Evolutionary conservation across 2,888 invertebrate genomes (phyloP).

Genomic region (Gortyna flavago): DNA sequence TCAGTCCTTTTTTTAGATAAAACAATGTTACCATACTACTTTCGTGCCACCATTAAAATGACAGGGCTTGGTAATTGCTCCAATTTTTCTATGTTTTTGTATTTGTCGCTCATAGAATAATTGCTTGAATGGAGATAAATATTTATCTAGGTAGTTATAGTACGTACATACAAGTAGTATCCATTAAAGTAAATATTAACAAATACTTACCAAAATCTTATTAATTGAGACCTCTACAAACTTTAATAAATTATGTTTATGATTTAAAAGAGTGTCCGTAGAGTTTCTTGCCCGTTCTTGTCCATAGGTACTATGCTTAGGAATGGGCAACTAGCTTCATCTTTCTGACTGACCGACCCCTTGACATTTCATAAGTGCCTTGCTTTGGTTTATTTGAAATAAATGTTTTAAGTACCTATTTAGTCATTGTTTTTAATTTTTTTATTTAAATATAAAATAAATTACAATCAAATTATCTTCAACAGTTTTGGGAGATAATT

Average conservation of each 20-base stretch:
- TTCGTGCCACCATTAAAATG: neutral
- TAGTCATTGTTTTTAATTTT: too few species aligned
- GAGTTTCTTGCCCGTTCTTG: neutral
- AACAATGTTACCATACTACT: neutral
- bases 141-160: neutral
- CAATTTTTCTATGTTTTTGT: neutral
- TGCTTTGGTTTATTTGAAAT: neutral
- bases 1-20: neutral
- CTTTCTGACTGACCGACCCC: neutral
- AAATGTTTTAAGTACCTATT: neutral
- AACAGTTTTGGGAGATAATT: constrained; percentile 94
- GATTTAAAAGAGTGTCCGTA: too few species aligned
- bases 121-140: neutral
- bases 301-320: neutral
- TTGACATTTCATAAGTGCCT: neutral
- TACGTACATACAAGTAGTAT: neutral
- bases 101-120: neutral
- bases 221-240: neutral
- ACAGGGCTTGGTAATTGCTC: neutral
- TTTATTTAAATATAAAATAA: neutral
- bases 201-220: neutral
- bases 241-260: too few species aligned
- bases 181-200: neutral
- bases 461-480: constrained; percentile 46
- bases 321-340: neutral